Base-by-base conservation (phyloP, 2,888 invertebrate species). In the Formica aserva region DNA sequence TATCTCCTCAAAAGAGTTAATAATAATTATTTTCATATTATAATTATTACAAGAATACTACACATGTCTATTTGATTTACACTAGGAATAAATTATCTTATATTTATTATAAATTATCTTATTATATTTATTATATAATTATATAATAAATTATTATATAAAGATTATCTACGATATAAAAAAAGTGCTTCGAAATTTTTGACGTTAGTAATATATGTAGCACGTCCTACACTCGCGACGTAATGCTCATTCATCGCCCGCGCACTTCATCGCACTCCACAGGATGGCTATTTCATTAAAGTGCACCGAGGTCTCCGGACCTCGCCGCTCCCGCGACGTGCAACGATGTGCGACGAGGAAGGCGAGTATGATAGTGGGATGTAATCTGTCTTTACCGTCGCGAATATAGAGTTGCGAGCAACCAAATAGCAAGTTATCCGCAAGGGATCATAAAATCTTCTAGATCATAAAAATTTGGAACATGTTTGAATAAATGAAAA, bases 211-310 rank as follows among this genome's bases (percentile, higher is more conserved):
- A 78, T 57, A 18, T 8, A 26, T 29, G 22, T 13, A 8, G n/a
- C 8, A n/a, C n/a, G n/a, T 52, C 6, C 5, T 15, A 41, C 32
- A 18, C 32, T 32, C 60, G 9, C 35, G 18, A 45, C 35, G 32
- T 26, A 67, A 38, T 15, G 26, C 13, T 71, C 72, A 72, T 71
- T 80, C 45, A 71, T 80, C 55, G 45, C 38, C 6, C 48, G 69
- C 32, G 29, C 60, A 71, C 60, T 78, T 45, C 45, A 45, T 69
- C 41, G 22, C 41, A 71, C 41, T 71, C 29, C 5, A 60, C 26
- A 60, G 45, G 35, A 71, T 55, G 78, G 45, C 71, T 60, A 60
- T 71, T 71, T 80, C 72, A 48, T 69, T 69, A 69, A 78, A 78
- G 35, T 69, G 57, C 67, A 57, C 69, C 69, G 69, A 77, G 57